A percentile compares a stretch with the other conserved stretches of the same genome.
Conservation (phyloP, 2,797 vertebrate species). For the Premnoplex brunnescens region DNA sequence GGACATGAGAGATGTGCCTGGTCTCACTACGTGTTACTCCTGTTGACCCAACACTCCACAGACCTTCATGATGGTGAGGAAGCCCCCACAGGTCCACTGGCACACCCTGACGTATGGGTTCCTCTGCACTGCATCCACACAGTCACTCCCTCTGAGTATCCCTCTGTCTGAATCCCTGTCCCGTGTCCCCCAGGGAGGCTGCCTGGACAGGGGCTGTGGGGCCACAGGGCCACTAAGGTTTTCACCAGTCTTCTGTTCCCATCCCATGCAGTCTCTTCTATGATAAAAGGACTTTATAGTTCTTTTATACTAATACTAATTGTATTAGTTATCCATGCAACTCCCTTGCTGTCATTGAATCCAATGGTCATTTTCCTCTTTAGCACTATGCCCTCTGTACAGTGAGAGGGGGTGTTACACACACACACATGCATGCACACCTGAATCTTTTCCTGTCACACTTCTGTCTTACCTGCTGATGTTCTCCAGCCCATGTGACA, state of each 20-base stretch:
- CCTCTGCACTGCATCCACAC: rapidly evolving
- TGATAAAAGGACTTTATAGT: not conserved
- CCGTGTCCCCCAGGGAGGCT: not conserved
- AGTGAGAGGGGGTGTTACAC: not conserved
- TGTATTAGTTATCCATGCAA: not conserved
- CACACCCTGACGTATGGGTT: not conserved
- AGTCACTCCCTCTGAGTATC: rapidly evolving
- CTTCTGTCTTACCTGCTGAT: not conserved
- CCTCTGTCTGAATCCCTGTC: not conserved
- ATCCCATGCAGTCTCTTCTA: not conserved
- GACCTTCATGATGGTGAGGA: rapidly evolving
- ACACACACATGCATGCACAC: rapidly evolving
- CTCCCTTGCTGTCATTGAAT: not conserved
- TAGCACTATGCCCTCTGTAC: not conserved
- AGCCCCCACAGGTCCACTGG: rapidly evolving
- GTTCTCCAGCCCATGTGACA: not conserved
- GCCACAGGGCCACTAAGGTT: rapidly evolving
- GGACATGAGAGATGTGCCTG: rapidly evolving
- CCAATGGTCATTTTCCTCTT: not conserved
- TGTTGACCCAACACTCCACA: not conserved
- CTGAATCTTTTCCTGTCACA: not conserved
- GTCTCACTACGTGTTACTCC: not conserved
- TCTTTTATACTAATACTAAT: not conserved
- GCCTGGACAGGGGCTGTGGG: not conserved
- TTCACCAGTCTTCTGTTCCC: not conserved